Evolutionary conservation across 2,113 vertebrate genomes (phyloP), one percentile per base, ranked within the genome.

Genomic region (Strix aluco): DNA sequence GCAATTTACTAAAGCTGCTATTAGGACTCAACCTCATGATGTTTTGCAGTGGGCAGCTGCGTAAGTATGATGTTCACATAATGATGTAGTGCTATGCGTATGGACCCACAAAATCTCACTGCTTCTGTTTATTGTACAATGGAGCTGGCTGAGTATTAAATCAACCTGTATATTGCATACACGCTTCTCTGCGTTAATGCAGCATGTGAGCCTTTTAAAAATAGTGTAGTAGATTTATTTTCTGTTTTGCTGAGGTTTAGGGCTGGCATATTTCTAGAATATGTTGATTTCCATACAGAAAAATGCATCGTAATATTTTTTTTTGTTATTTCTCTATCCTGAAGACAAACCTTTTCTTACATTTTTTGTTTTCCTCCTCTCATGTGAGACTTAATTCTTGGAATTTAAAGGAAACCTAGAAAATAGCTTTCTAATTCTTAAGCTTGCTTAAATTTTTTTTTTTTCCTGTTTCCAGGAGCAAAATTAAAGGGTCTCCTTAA

Each of bases 1-100:
- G 95, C 98, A 99, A 94, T 99, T 99, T 97, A 99, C 99, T 34
- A 99, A 99, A 97, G 99, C 99, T 71, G 99, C 99, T 73, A 99
- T 99, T 88, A 98, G 98, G 86, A 99, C 99, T 20, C 99, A 99
- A 87, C 99, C 99, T 19, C 86, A 54, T 26, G 99, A 99, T 81
- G 81, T 99, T 92, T 97, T 99, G 88, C 97, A 97, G 94, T 99
- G 99, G 99, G 98, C 99, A 55, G 98, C 98, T 32, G 98, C 98
- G 99, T 99, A 96, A 99, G 99, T 98, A 25, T 2, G 10, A 40
- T 18, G 23, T 21, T 92, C 66, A 23, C 10, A 0, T 34, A 20
- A 44, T 1, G 8, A 21, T 5, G 46, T 40, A 25, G 58, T 13
- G 3, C 32, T 63, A 0, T 22, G 32, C 1, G 1, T 15, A 8